phyloP scores from a whole-genome alignment of 2,113 vertebrate genomes.

The Fregetta grallaria region DNA sequence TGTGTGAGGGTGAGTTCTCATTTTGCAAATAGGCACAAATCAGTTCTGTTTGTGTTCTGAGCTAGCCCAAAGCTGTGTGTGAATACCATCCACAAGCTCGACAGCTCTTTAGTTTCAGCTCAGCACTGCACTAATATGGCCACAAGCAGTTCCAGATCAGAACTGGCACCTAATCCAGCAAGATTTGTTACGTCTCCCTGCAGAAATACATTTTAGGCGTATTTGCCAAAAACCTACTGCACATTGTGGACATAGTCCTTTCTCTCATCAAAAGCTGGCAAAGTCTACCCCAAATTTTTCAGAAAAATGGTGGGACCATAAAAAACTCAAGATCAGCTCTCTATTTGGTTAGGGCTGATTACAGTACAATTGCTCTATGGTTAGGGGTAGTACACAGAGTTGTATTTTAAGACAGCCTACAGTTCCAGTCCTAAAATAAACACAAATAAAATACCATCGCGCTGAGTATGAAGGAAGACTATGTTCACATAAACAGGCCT shows the following conservation, averaged over 20 bases:
- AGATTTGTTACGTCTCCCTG: not conserved
- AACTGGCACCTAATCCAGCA: not conserved
- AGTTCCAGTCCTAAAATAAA: slow-evolving; percentile 38
- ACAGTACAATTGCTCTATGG: not conserved
- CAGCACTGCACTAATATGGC: accelerated
- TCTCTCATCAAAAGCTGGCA: not conserved
- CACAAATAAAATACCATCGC: slow-evolving; percentile 24
- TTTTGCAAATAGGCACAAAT: not conserved
- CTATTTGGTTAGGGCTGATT: not conserved
- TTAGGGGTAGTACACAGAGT: not conserved
- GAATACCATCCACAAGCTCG: not conserved
- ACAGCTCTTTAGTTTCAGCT: not conserved
- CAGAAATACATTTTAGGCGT: not conserved
- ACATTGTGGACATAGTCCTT: not conserved
- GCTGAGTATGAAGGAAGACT: slow-evolving; percentile 17
- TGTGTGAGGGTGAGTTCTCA: not conserved
- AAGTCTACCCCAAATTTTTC: not conserved
- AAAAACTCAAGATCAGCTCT: not conserved
- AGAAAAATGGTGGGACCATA: not conserved
- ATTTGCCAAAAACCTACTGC: not conserved
- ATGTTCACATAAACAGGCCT: not conserved
- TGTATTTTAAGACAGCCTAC: slow-evolving; percentile 33
- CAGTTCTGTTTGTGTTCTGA: not conserved
- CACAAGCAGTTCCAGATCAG: not conserved
- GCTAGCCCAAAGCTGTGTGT: not conserved